Percentiles rank a stretch among this genome's conserved stretches.
Evolutionary conservation across 2,888 invertebrate species (phyloP).

Genomic region (Gastrophysa polygoni): DNA sequence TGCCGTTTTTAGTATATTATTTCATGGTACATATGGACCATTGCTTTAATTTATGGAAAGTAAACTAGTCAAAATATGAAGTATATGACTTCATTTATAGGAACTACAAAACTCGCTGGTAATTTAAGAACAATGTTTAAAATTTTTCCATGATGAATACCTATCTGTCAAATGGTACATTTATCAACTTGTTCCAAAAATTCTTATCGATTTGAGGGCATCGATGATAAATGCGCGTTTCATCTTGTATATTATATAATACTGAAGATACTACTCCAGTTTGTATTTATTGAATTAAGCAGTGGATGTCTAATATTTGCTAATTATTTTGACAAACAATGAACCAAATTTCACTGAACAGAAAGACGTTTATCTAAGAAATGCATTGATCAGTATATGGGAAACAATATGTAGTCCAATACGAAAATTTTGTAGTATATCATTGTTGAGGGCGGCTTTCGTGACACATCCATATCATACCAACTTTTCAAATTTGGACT

Average conservation of each 20-base stretch:
- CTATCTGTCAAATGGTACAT: conserved; percentile 28
- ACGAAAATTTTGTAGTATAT: too few species aligned
- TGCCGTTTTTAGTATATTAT: conserved; percentile 35
- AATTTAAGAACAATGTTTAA: conserved; percentile 69
- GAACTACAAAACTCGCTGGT: conserved; percentile 81
- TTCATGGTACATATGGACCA: conserved; percentile 47
- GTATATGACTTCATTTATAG: conserved; percentile 63
- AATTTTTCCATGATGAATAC: conserved; percentile 43
- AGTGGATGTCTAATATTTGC: conserved; percentile 11
- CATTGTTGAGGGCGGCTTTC: too few species aligned
- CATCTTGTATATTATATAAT: conserved; percentile 51
- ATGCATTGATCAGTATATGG: too few species aligned
- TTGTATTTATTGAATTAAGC: conserved; percentile 12
- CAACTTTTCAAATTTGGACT: too few species aligned
- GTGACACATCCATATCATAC: too few species aligned
- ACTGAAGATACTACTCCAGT: conserved; percentile 35
- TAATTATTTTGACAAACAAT: conserved; percentile 34
- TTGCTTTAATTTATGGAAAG: conserved; percentile 50
- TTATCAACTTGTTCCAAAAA: conserved; percentile 20
- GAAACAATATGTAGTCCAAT: too few species aligned
- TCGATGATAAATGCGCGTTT: conserved; percentile 34
- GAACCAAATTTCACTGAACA: conserved; percentile 35
- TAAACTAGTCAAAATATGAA: conserved; percentile 58
- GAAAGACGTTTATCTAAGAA: too few species aligned
- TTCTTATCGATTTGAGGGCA: conserved; percentile 32